Base-by-base conservation (phyloP, 2,113 vertebrate species). In the Arvicanthis niloticus region DNA sequence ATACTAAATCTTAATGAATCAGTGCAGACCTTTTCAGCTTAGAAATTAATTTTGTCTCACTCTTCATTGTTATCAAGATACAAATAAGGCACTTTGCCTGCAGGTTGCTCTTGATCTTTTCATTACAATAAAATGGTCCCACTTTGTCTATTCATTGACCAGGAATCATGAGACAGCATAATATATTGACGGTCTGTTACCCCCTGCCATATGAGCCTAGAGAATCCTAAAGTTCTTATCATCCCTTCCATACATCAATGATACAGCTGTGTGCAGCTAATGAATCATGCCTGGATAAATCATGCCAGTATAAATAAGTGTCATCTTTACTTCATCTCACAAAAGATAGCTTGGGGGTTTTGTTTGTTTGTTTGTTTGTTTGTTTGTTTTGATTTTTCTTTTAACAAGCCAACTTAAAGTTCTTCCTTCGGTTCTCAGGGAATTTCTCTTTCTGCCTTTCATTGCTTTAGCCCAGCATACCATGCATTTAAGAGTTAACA, bases 381-480 rank as follows among this genome's bases (percentile, higher is more conserved):
- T 68, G 58, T 34, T 68, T 40, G n/a, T n/a, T 37, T 72, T 16
- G 15, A 37, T 70, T 37, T 68, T 29, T 26, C 26, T 65, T 94
- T 82, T 96, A 34, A 34, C 85, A 95, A 95, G 15, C 13, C 40
- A 96, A 21, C 34, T 84, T 29, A 37, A 95, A 91, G 53, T 51
- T 91, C 40, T 56, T 17, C 48, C 1, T 82, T 94, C 65, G 88
- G 19, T 6, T 82, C 87, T 68, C 13, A 8, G 37, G 17, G 0
- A 3, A 75, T 58, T 40, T 56, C 82, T 80, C 60, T 56, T 92
- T 93, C 40, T 86, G 56, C 31, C 75, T 94, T 48, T 62, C 67
- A 89, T 80, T 97, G 65, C 65, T 96, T 90, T 92, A 91, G 16
- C 34, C 93, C 80, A 91, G 51, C 17, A 93, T 29, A 90, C 48